A percentile compares a stretch with the other conserved stretches of the same genome.
Conservation (phyloP, 2,888 invertebrate species). For the Hyles lineata region DNA sequence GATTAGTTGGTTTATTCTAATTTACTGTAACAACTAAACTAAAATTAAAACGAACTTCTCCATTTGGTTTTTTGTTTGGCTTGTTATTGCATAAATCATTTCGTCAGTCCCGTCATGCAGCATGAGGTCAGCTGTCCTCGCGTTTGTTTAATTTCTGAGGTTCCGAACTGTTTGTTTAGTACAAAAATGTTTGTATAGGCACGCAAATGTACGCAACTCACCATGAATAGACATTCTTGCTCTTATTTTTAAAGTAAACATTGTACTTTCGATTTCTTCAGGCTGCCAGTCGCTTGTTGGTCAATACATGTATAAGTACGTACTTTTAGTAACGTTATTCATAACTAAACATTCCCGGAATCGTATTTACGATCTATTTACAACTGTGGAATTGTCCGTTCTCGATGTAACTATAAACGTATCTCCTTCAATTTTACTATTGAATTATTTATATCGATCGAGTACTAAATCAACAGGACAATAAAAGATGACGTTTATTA, state of each 20-base stretch:
- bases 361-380: not conserved
- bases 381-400: not conserved
- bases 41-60: not conserved
- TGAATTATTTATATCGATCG: slow-evolving; percentile 17
- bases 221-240: slow-evolving; percentile 48
- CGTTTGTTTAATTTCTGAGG: slow-evolving; percentile 73
- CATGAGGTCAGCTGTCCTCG: slow-evolving; percentile 30
- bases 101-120: not conserved
- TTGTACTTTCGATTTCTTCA: slow-evolving; percentile 52
- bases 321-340: not conserved
- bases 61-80: not conserved
- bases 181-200: slow-evolving; percentile 59
- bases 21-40: not conserved
- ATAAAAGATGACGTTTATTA: slow-evolving; percentile 38
- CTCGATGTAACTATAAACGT: slow-evolving; percentile 10
- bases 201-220: slow-evolving; percentile 71
- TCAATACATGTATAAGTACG: not conserved
- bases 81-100: slow-evolving; percentile 10
- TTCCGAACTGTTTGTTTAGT: slow-evolving; percentile 65
- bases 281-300: not conserved
- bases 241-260: slow-evolving; percentile 44
- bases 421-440: slow-evolving; percentile 16
- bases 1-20: not conserved
- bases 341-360: not conserved
- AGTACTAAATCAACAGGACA: slow-evolving; percentile 8